Evolutionary conservation across 2,113 vertebrate species (phyloP), one percentile per base, ranked within the genome.

Genomic region (Progne subis): DNA sequence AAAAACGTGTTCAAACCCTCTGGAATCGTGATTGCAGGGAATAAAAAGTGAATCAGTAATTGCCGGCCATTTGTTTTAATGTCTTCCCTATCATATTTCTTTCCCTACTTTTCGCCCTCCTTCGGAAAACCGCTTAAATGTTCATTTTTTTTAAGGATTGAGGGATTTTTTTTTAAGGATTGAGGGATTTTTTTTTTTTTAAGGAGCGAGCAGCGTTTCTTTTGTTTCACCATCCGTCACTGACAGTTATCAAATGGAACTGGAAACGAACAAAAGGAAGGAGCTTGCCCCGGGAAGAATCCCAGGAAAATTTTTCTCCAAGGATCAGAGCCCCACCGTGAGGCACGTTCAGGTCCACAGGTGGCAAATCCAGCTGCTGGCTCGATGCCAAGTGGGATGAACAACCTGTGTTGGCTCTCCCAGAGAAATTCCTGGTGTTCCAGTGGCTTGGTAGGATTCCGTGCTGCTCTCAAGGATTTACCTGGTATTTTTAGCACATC

Each of bases 41-140:
- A 91, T 61, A 86, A 63, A 76, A 85, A 65, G 50, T 23, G 85
- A 80, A 53, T 34, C 92, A 7, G 49, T 86, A 96, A 90, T 77
- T 78, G 77, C 77, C 57, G 67, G 13, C 49, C 79, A 64, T 43
- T 91, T 76, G 65, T 90, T 92, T 96, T 74, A 85, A 80, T 43
- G 52, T 25, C 64, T 94, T 63, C 32, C 21, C 67, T 3, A 37
- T 65, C 46, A 29, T 60, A 59, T 65, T 93, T 93, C 46, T 88
- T 85, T 4, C 57, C 37, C 46, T 52, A 1, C n/a, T 59, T 88
- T 71, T 83, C 9, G 1, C 49, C 64, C n/a, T 89, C 75, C 84
- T 56, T 32, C 8, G 19, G 49, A 90, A 95, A 96, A 91, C 32
- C 25, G 1, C 57, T 94, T 86, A 68, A 21, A 43, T 44, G 5